Evolutionary conservation across 2,113 vertebrate species (phyloP), one percentile per base, ranked within the genome.

Genomic region (Talpa occidentalis): DNA sequence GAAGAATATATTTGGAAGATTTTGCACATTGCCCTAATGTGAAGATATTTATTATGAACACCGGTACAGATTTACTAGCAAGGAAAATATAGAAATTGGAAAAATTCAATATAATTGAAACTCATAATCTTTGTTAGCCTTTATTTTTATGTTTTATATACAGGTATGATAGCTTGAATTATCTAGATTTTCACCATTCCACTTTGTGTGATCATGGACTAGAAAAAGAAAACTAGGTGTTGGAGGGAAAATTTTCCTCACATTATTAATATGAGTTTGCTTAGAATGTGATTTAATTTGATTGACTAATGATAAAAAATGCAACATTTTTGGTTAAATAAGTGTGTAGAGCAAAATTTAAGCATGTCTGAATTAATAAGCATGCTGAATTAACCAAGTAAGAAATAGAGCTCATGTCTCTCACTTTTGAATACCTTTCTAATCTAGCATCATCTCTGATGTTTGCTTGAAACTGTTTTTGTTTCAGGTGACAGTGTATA

Each of bases 291-390:
- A 73, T 32, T 76, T 60, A 32, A 8, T 86, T 91, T 86, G 49
- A 88, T 64, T 66, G 44, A 1, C 5, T 26, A 74, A 30, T 80
- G 32, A 24, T 79, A 0, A 8, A 17, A 86, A 85, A 69, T 22
- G 16, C 42, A 94, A 54, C 0, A 59, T 4, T 19, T 52, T 85
- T 81, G 19, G 19, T 7, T 90, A 86, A 95, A 32, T 64, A 3
- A 64, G 5, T 82, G 4, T 42, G 40, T 26, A 95, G 90, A 69
- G 32, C 22, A 94, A 78, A 78, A 90, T 35, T 64, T 77, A 89
- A 91, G 16, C 3, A 60, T 56, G 2, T 40, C 7, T 69, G 17
- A n/a, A 59, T 73, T 62, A 11, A 37, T 89, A 56, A 92, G 1
- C 32, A 35, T 83, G 59, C 74, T 81, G 22, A 72, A 86, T n/a